Evolutionary conservation across 2,797 vertebrate genomes (phyloP).

Genomic region (Spinus olivaceus): DNA sequence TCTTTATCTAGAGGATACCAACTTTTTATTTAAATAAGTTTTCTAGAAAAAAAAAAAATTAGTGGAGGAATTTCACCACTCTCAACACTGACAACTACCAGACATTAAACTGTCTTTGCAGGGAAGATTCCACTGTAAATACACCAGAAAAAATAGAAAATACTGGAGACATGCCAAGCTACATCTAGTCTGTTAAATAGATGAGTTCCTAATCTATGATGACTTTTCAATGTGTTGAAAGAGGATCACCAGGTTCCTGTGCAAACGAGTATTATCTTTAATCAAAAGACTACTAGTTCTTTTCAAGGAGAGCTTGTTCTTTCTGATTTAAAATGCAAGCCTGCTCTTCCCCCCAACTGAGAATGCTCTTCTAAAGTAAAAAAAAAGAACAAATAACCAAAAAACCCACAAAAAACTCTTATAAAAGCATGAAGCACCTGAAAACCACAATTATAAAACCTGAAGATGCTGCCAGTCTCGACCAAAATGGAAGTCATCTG

Average conservation of each 20-base stretch:
- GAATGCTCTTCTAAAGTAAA: not conserved
- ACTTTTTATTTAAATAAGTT: not conserved
- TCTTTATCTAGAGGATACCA: not conserved
- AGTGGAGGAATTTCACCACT: not conserved
- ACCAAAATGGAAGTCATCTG: not conserved
- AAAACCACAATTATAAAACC: not conserved
- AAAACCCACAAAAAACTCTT: not conserved
- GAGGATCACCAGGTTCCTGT: not conserved
- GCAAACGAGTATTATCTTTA: not conserved
- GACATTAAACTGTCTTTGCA: not conserved
- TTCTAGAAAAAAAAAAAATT: not conserved
- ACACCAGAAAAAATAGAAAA: not conserved
- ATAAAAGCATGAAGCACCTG: not conserved
- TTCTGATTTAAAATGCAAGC: not conserved
- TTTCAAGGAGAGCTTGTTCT: not conserved
- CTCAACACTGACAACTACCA: not conserved
- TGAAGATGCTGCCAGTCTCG: not conserved
- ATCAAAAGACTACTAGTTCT: not conserved
- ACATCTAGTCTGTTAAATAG: not conserved
- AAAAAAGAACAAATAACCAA: fast-evolving
- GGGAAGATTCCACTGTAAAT: not conserved
- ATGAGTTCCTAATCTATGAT: not conserved
- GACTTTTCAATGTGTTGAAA: not conserved
- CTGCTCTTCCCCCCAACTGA: not conserved
- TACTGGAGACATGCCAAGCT: not conserved